Conservation (phyloP, 2,113 vertebrate species). For the Mystacornis crossleyi region DNA sequence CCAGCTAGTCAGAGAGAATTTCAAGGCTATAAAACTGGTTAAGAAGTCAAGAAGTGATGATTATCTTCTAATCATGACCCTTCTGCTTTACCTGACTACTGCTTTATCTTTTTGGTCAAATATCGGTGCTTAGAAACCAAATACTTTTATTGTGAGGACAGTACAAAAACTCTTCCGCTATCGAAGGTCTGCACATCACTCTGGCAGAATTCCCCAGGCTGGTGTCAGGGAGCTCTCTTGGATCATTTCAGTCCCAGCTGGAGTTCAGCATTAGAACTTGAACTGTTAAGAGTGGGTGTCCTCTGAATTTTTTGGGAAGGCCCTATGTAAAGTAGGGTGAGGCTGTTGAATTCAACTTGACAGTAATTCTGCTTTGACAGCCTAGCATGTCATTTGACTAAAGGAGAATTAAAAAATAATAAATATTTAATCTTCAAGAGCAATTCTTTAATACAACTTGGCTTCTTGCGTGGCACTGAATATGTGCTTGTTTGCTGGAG, state of each 20-base stretch:
- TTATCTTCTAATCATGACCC: accelerated
- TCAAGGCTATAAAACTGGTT: not conserved
- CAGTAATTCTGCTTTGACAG: not conserved
- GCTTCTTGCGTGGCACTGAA: not conserved
- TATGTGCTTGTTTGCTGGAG: accelerated
- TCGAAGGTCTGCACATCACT: accelerated
- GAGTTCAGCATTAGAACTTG: not conserved
- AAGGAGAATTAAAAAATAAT: not conserved
- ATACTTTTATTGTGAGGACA: not conserved
- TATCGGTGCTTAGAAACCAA: not conserved
- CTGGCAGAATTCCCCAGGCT: not conserved
- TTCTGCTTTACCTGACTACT: not conserved
- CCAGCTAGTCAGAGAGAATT: not conserved
- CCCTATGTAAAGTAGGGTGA: not conserved
- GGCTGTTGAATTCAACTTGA: not conserved
- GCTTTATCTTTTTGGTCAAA: not conserved
- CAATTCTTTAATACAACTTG: not conserved
- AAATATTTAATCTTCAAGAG: not conserved
- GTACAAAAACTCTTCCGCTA: not conserved
- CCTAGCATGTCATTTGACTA: not conserved
- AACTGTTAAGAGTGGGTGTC: not conserved
- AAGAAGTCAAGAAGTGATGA: not conserved
- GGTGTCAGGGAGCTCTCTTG: not conserved
- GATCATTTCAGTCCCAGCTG: not conserved
- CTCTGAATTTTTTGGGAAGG: not conserved